Evolutionary conservation across 2,113 vertebrate species (phyloP).

Genomic region (Hyaena hyaena): DNA sequence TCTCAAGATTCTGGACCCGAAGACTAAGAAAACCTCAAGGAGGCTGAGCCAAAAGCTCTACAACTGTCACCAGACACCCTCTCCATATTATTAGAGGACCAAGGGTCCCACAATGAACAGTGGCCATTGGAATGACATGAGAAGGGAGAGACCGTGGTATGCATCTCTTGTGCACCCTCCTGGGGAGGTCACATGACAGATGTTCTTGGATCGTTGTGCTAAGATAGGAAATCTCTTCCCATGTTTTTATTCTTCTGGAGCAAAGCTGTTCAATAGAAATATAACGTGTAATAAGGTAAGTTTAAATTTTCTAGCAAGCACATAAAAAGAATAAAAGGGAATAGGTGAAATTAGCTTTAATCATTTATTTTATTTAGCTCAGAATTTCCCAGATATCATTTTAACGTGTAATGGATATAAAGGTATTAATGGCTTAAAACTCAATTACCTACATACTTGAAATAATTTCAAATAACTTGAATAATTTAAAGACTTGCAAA

Average conservation of each 20-base stretch:
- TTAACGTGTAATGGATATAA: not conserved
- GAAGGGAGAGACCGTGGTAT: not conserved
- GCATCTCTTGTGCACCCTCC: not conserved
- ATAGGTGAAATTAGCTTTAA: not conserved
- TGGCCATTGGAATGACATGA: not conserved
- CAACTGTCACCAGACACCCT: not conserved
- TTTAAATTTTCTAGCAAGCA: conserved; percentile 33
- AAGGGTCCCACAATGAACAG: not conserved
- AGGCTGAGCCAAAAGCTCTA: not conserved
- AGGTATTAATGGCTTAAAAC: not conserved
- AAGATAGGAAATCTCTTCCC: not conserved
- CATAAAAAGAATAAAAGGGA: not conserved
- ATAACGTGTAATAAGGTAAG: not conserved
- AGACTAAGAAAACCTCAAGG: not conserved
- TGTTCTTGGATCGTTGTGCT: not conserved
- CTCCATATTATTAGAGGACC: not conserved
- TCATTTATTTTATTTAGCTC: not conserved
- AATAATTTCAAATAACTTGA: not conserved
- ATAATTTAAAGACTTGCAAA: not conserved
- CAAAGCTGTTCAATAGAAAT: not conserved
- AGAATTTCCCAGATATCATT: not conserved
- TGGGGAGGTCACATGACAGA: not conserved
- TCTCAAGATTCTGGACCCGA: not conserved
- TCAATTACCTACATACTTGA: not conserved
- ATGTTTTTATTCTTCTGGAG: not conserved